Evolutionary conservation across 2,888 invertebrate genomes (phyloP).

Genomic region (Acleris cristana): DNA sequence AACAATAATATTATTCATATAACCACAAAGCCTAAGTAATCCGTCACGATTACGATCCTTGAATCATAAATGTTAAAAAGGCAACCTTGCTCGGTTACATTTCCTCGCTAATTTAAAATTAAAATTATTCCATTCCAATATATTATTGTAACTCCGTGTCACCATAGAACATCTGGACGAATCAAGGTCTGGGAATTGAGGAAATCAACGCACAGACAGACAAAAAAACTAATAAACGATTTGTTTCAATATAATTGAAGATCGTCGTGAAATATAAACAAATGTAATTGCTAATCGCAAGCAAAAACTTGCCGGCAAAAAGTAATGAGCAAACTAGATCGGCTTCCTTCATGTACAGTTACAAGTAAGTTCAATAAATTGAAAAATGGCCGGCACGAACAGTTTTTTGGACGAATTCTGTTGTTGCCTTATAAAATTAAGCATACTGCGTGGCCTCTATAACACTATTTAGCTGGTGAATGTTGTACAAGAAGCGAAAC

Average conservation of each 20-base stretch:
- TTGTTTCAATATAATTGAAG: slow-evolving; percentile 69
- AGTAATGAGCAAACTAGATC: slow-evolving; percentile 61
- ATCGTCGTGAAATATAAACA: slow-evolving; percentile 59
- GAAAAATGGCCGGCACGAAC: not conserved
- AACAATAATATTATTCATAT: slow-evolving; percentile 26
- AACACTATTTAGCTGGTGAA: too few relatives aligned
- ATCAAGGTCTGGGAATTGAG: slow-evolving; percentile 75
- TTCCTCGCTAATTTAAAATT: slow-evolving; percentile 42
- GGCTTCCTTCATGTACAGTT: slow-evolving; percentile 27
- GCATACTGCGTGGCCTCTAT: not conserved
- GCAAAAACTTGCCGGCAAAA: slow-evolving; percentile 53
- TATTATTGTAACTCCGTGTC: slow-evolving; percentile 54
- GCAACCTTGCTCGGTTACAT: slow-evolving; percentile 42
- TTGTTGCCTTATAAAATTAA: not conserved
- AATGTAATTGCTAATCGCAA: slow-evolving; percentile 50
- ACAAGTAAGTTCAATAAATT: slow-evolving; percentile 6
- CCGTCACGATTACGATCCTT: slow-evolving; percentile 44
- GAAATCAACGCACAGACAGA: slow-evolving; percentile 61
- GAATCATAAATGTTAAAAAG: slow-evolving; percentile 46
- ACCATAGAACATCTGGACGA: slow-evolving; percentile 67
- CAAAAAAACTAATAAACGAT: slow-evolving; percentile 68
- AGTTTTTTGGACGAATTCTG: not conserved
- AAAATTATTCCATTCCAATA: slow-evolving; percentile 51
- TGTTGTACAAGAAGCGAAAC: too few relatives aligned
- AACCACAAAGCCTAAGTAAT: slow-evolving; percentile 28